Percentiles rank a stretch among this genome's conserved stretches.
These are phyloP conservation scores for Linnaemya vulpina DNA, from an alignment of 2,888 invertebrate species.

Conservation along the genomic window DNA sequence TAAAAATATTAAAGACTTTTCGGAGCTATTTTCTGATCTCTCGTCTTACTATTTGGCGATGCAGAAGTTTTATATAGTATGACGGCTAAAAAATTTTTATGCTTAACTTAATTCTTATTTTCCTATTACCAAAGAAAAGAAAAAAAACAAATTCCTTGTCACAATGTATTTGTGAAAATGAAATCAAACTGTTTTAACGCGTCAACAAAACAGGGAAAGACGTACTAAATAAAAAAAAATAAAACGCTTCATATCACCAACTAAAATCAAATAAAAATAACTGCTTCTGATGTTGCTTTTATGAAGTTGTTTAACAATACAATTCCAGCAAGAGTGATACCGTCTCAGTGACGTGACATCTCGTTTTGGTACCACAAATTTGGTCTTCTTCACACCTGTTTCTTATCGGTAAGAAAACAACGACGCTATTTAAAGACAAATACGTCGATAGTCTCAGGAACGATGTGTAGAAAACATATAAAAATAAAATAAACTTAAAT, in stretches of 20 bases:
- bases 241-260: slow-evolving; percentile 23
- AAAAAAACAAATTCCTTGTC: background rate
- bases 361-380: slow-evolving; percentile 57
- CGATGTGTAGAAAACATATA: background rate
- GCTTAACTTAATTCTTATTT: too few relatives aligned
- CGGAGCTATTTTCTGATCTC: too few relatives aligned
- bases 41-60: too few relatives aligned
- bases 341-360: slow-evolving; percentile 54
- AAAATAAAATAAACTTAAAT: slow-evolving; percentile 62
- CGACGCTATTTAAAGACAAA: slow-evolving; percentile 49
- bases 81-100: too few relatives aligned
- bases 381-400: background rate
- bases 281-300: background rate
- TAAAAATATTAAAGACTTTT: too few relatives aligned
- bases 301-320: slow-evolving; percentile 3
- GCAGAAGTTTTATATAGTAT: too few relatives aligned
- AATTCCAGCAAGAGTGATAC: background rate
- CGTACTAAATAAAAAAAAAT: background rate
- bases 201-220: background rate
- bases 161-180: background rate
- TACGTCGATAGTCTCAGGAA: background rate
- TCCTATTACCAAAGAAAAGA: too few relatives aligned
- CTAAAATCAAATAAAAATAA: slow-evolving; percentile 44
- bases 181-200: slow-evolving; percentile 2
- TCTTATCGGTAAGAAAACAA: slow-evolving; percentile 28